A percentile compares a stretch with the other conserved stretches of the same genome.
phyloP scores from a whole-genome alignment of 2,113 vertebrate species.

The Chascanopsetta lugubris region DNA sequence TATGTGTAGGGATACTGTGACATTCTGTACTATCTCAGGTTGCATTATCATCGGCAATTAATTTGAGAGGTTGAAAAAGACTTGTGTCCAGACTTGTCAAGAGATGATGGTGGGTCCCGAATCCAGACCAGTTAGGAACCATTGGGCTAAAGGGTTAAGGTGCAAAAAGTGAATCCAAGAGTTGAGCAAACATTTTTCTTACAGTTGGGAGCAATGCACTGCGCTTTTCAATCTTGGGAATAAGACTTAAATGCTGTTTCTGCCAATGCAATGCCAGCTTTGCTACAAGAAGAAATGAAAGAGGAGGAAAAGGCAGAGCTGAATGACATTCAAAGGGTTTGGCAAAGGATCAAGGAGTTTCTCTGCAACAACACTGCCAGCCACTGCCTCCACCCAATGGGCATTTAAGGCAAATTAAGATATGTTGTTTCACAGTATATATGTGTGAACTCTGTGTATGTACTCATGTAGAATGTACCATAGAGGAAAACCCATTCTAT shows the following conservation, averaged over 20 bases:
- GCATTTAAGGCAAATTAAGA: conserved; percentile 72
- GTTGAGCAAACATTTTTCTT: conserved; percentile 39
- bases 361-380: conserved; percentile 64
- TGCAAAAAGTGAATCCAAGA: conserved; percentile 37
- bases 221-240: conserved; percentile 86
- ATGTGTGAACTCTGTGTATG: conserved; percentile 54
- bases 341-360: conserved; percentile 66
- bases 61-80: no score
- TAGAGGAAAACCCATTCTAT: conserved; percentile 65
- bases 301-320: conserved; percentile 65
- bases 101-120: no score
- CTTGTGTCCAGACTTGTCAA: no score
- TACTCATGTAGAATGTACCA: conserved; percentile 45
- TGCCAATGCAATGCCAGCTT: conserved; percentile 85
- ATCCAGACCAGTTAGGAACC: no score
- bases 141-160: conserved; percentile 41
- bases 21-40: no score
- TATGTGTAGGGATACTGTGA: no score
- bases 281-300: conserved; percentile 76
- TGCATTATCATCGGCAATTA: no score
- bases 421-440: conserved; percentile 15
- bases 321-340: conserved; percentile 71
- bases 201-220: conserved; percentile 57
- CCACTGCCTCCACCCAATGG: conserved; percentile 45
- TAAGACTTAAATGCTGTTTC: conserved; percentile 86